Base-by-base conservation (phyloP, 2,113 vertebrate genomes). In the Heptranchias perlo region DNA sequence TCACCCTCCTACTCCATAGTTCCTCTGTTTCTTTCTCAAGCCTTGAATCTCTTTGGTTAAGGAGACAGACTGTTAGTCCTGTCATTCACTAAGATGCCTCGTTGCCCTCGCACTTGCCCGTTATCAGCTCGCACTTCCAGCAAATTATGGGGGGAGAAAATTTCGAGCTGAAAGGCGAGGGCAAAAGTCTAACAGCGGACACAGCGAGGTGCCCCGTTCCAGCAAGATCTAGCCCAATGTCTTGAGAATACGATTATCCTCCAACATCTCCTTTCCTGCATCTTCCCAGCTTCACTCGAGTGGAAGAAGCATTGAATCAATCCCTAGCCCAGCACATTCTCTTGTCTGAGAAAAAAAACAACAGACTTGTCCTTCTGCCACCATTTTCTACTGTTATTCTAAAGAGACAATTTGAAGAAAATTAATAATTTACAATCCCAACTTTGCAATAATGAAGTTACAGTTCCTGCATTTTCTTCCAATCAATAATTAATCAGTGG, bases 381-480 rank as follows among this genome's bases (percentile, higher is more conserved):
- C 10, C n/a, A 2, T 39, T n/a, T 93, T 62, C 89, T 8, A 64
- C 18, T 61, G 61, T 93, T 62, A 62, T 39, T 93, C 18, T 16
- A 39, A 93, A 39, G 35, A 44, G 58, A 21, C 78, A 47, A 82
- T 82, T 39, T 21, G 39, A 44, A 82, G 78, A 44, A 82, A 93
- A 93, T 93, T 4, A 93, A 93, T 93, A 93, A 93, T 93, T 93
- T 93, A 93, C 31, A 62, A 93, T 64, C n/a, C n/a, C 58, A 62
- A 62, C n/a, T 93, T 93, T 93, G 89, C 89, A 93, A 93, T 44
- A 93, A 39, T 23, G 18, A 93, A 93, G 58, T 93, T 62, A 93
- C 31, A 23, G 58, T 93, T 93, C 14, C 61, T 93, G 89, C 89
- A 93, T 62, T 93, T 93, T 93, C 89, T 62, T n/a, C 35, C 89